Base-by-base conservation (phyloP, 2,113 vertebrate species). In the Epinephelus moara region DNA sequence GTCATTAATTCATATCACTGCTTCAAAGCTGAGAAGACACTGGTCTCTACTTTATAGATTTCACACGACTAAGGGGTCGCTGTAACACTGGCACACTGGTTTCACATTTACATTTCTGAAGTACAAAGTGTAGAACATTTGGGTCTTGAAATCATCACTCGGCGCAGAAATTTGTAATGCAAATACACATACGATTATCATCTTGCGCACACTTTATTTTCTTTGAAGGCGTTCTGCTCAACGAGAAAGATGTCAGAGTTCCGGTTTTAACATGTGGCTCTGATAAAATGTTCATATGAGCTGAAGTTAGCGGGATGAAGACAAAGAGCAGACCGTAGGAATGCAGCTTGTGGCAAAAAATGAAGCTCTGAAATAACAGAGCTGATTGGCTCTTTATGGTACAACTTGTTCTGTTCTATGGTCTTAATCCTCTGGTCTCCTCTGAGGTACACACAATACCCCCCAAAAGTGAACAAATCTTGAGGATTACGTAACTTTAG, bases 281-380 rank as follows among this genome's bases (percentile, higher is more conserved):
- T 75, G 18, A 82, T 82, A 59, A 78, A 78, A 50, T 27, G 40
- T 19, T 49, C 21, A 62, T 62, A 30, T 2, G 42, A 30, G 18
- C 40, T 47, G 42, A 50, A 30, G 40, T 56, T 33, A 23, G 45
- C 1, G 1, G 73, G 49, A 21, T 45, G 1, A 45, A 45, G 42
- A 11, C 42, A 12, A 8, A 47, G 60, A 72, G 25, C 18, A 7
- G 64, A 71, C 33, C 5, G 33, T 2, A 45, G 23, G 69, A 71
- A 49, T 47, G 49, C 64, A 70, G 64, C 49, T 50, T 37, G n/a
- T 27, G 49, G 37, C 25, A 37, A 23, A 25, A 67, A 4, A 1
- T 5, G 6, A 50, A 23, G 33, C 33, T 37, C 33, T 37, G 33
- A 37, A 6, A 37, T 37, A 37, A 37, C 33, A 21, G 74, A 14